Conservation (phyloP, 2,888 invertebrate genomes). For the Platycheirus albimanus region DNA sequence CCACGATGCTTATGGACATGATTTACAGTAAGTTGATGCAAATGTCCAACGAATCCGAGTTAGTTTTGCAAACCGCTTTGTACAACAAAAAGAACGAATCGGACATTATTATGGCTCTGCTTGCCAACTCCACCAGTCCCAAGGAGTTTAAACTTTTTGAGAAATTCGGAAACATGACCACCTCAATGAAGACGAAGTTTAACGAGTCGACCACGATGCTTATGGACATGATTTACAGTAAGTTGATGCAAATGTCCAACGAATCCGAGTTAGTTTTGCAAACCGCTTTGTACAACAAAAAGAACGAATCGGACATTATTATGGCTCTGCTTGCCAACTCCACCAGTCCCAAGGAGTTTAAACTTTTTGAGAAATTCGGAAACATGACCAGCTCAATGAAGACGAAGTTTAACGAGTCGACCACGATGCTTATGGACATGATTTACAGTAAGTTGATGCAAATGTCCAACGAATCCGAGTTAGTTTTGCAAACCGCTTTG, state of each 20-base stretch:
- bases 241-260: background rate
- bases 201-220: background rate
- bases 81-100: slow-evolving; percentile 10
- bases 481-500: background rate
- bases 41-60: background rate
- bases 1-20: background rate
- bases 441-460: background rate
- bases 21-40: background rate
- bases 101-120: background rate
- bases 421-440: background rate
- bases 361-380: background rate
- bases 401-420: background rate
- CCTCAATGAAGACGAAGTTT: background rate
- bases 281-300: background rate
- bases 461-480: background rate
- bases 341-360: background rate
- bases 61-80: background rate
- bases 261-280: background rate
- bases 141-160: background rate
- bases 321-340: background rate
- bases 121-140: background rate
- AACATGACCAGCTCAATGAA: background rate
- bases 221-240: background rate
- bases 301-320: background rate
- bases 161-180: background rate